Percentiles rank a stretch among this genome's conserved stretches.
These are phyloP conservation scores for Lepidochrysops patricia DNA, from an alignment of 2,888 invertebrate species.

Conservation along the genomic window DNA sequence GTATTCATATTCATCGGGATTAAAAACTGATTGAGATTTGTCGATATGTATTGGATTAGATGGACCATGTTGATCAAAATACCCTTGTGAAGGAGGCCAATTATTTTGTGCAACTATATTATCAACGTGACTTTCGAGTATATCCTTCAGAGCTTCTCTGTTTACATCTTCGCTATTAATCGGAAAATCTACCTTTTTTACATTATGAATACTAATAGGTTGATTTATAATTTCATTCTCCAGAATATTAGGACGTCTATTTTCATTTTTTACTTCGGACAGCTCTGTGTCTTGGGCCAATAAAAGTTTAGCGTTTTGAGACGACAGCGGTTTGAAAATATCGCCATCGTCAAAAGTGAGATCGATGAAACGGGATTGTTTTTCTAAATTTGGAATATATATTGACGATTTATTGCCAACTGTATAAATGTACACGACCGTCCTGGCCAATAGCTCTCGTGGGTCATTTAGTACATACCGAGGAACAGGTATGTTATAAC, in stretches of 20 bases:
- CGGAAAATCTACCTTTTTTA: neutral
- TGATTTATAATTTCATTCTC: neutral
- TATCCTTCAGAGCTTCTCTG: neutral
- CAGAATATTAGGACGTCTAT: neutral
- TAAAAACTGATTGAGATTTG: neutral
- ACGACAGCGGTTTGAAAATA: conserved; percentile 21
- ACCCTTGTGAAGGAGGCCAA: neutral
- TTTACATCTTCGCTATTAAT: neutral
- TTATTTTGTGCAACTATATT: neutral
- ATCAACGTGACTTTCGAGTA: neutral
- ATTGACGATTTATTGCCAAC: conserved; percentile 29
- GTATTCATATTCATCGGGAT: neutral
- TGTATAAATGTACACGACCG: conserved; percentile 45
- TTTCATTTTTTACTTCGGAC: neutral
- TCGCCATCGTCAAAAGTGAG: conserved; percentile 34
- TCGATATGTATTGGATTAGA: neutral
- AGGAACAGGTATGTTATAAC: conserved; percentile 22
- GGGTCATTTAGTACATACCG: conserved; percentile 25
- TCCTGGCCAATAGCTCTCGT: conserved; percentile 32
- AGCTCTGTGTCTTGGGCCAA: neutral
- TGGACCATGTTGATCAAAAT: neutral
- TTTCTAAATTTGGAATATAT: conserved; percentile 38
- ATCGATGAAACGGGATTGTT: conserved; percentile 44
- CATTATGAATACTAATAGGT: neutral
- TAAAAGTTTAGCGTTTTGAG: neutral